Evolutionary conservation across 92 coral and sea anemone species (phyloP).

Genomic region (Epizoanthus illoricatus): DNA sequence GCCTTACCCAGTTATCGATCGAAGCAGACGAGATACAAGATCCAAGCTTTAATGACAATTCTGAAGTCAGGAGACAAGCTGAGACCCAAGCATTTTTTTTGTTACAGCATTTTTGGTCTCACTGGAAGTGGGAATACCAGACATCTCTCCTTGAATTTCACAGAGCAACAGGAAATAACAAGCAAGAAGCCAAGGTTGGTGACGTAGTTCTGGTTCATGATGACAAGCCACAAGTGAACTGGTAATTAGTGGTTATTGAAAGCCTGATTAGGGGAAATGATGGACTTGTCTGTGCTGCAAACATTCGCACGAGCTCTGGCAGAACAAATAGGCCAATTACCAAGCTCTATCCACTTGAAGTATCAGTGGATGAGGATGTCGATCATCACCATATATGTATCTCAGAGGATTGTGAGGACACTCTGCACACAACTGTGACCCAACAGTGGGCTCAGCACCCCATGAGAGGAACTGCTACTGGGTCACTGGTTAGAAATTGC

Average conservation of each 20-base stretch:
- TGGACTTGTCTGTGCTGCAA: slow-evolving; percentile 31
- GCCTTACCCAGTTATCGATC: slow-evolving; percentile 26
- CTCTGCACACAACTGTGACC: not conserved
- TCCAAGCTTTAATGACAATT: no score
- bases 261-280: slow-evolving; percentile 33
- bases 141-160: slow-evolving; percentile 43
- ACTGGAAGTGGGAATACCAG: slow-evolving; percentile 54
- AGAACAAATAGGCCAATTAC: slow-evolving; percentile 35
- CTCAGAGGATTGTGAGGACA: slow-evolving; percentile 1
- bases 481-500: not conserved
- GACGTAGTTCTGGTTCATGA: slow-evolving; percentile 32
- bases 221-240: slow-evolving; percentile 11
- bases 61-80: no score
- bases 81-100: slow-evolving; percentile 34
- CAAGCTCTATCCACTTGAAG: slow-evolving; percentile 47
- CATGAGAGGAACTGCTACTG: not conserved
- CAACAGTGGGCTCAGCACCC: not conserved
- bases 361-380: not conserved
- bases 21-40: no score
- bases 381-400: no score
- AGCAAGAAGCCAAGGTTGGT: slow-evolving; percentile 20
- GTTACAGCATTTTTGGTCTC: slow-evolving; percentile 53
- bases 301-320: slow-evolving; percentile 26
- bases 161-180: slow-evolving; percentile 32
- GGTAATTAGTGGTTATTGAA: slow-evolving; percentile 44